Evolutionary conservation across 2,113 vertebrate species (phyloP).

Genomic region (Xenotilapia leptura): DNA sequence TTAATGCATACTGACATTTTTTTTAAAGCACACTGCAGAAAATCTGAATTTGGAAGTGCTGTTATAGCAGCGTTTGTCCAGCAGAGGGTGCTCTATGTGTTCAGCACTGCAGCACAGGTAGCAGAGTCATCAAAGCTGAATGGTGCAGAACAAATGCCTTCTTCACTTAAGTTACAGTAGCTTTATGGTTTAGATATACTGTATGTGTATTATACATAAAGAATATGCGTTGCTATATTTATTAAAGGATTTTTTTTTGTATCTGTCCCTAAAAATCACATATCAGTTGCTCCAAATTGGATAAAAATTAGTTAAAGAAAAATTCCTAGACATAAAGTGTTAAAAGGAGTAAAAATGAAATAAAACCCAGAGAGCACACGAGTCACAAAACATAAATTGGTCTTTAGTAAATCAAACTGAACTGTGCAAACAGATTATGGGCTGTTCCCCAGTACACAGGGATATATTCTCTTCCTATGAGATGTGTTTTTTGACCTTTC

Average conservation of each 20-base stretch:
- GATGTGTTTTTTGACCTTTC: neutral
- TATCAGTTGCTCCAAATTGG: rapidly evolving
- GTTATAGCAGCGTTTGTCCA: neutral
- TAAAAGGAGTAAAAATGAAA: neutral
- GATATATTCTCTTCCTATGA: neutral
- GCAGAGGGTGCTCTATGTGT: neutral
- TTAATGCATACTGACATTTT: neutral
- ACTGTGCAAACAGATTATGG: neutral
- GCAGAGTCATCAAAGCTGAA: neutral
- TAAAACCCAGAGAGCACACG: neutral
- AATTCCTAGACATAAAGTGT: neutral
- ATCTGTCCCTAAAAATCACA: neutral
- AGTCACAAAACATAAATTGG: neutral
- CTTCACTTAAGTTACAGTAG: neutral
- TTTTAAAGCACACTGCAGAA: neutral
- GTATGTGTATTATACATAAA: neutral
- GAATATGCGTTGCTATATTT: neutral
- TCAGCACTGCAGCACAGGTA: neutral
- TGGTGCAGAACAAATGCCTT: neutral
- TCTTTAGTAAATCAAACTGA: neutral
- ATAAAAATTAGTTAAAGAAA: neutral
- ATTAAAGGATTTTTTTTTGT: neutral
- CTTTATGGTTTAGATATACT: neutral
- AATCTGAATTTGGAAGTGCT: neutral
- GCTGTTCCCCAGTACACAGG: rapidly evolving